Base-by-base conservation (phyloP, 30 jellyfish, hydroid and myxozoan genomes). In the Aurelia aurita complex sp. Pacific region DNA sequence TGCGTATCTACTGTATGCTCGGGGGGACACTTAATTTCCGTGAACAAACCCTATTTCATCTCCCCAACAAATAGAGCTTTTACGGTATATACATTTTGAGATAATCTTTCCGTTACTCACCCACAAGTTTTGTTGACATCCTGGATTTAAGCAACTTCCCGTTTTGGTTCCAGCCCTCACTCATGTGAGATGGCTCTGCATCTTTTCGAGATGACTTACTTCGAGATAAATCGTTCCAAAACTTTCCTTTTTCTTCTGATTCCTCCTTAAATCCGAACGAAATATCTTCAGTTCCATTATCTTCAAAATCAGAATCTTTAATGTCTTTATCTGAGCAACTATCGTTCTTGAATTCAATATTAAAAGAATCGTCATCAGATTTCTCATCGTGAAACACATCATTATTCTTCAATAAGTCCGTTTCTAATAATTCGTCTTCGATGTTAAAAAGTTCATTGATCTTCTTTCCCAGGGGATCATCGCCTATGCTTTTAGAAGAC, bases 401-500 rank as follows among this genome's bases (percentile, higher is more conserved):
- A 81, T 92, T 87, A 54, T 92, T 69, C 51, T 80, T 65, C 38
- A 64, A 4, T 63, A 86, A 66, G 64, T 87, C 94, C 29, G 74
- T 62, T 16, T 80, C 73, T 32, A 18, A 35, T 52, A 84, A 66
- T 0, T 91, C 98, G 3, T 76, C 94, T 4, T 83, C 98, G 4
- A 81, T 51, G 29, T 87, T 96, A 10, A 68, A 60, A 13, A 83
- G 77, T 64, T 88, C 85, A 57, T 77, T 88, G 51, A 82, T 70
- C 17, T 77, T 77, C 53, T 71, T 93, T n/a, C 96, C 97, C 51
- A 93, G 70, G 6, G 98, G 97, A 67, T 93, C 97, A 34, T 88
- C 89, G 38, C 94, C 90, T 32, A 75, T 81, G 69, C 90, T 91
- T 63, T 91, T 77, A 17, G 90, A 61, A 2, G 96, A 87, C 18